Percentiles rank a stretch among this genome's conserved stretches.
phyloP scores from a whole-genome alignment of 2,888 invertebrate genomes.

The Pteria penguin region DNA sequence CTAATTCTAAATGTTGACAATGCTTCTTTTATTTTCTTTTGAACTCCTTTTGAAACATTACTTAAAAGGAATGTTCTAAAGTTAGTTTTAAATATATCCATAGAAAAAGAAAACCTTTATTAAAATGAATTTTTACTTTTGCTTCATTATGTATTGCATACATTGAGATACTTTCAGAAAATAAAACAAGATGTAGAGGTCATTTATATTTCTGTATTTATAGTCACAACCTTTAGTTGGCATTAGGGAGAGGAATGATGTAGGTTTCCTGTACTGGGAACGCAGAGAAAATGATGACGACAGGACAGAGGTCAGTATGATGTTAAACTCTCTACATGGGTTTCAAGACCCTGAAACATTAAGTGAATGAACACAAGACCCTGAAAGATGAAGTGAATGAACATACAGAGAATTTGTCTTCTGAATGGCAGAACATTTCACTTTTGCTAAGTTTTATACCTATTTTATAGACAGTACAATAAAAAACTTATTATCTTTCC shows the following conservation, averaged over 20 bases:
- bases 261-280: constrained; percentile 86
- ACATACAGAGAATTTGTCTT: neutral
- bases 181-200: too few relatives aligned
- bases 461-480: too few relatives aligned
- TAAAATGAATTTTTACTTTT: too few relatives aligned
- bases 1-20: too few relatives aligned
- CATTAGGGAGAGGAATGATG: constrained; percentile 85
- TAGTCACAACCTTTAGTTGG: constrained; percentile 89
- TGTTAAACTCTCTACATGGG: neutral
- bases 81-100: too few relatives aligned
- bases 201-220: constrained; percentile 36
- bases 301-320: constrained; percentile 67
- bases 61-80: too few relatives aligned
- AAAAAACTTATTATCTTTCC: too few relatives aligned
- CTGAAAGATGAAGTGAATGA: neutral
- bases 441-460: neutral
- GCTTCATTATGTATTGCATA: too few relatives aligned
- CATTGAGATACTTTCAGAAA: too few relatives aligned
- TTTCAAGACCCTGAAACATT: neutral
- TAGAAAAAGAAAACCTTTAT: too few relatives aligned
- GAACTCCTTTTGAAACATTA: too few relatives aligned
- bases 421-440: neutral
- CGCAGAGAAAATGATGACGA: constrained; percentile 81
- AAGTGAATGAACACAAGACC: neutral
- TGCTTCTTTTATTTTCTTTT: too few relatives aligned